Evolutionary conservation across 2,888 invertebrate species (phyloP).

Genomic region (Epirrita christyi): DNA sequence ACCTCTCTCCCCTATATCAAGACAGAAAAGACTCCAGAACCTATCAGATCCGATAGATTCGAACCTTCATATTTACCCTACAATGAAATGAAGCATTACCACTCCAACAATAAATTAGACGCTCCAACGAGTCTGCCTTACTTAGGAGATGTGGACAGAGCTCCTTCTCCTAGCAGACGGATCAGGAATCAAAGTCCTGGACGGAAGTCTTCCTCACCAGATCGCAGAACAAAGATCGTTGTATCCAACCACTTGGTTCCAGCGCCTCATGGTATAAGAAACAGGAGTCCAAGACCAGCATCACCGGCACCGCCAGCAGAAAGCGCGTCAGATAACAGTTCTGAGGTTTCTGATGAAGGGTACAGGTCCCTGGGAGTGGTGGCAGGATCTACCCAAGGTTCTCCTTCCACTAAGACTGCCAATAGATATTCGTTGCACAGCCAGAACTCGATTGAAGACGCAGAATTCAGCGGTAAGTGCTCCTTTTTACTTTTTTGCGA

Average conservation of each 20-base stretch:
- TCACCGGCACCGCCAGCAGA: slow-evolving; percentile 85
- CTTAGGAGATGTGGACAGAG: slow-evolving; percentile 68
- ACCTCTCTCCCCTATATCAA: slow-evolving; percentile 69
- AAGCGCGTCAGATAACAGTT: slow-evolving; percentile 91
- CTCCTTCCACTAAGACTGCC: slow-evolving; percentile 79
- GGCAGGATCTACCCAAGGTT: slow-evolving; percentile 78
- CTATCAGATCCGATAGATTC: slow-evolving; percentile 15
- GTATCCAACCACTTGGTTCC: slow-evolving; percentile 78
- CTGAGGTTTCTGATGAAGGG: slow-evolving; percentile 94
- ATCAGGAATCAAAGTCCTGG: slow-evolving; percentile 67
- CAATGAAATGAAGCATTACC: slow-evolving; percentile 63
- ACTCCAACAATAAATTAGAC: slow-evolving; percentile 64
- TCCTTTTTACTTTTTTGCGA: background rate
- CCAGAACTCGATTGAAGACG: slow-evolving; percentile 89
- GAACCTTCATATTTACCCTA: slow-evolving; percentile 73
- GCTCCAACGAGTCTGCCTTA: slow-evolving; percentile 74
- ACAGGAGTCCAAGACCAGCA: slow-evolving; percentile 74
- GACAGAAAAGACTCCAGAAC: slow-evolving; percentile 43
- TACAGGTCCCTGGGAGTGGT: slow-evolving; percentile 91
- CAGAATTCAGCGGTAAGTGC: slow-evolving; percentile 87
- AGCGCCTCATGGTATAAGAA: slow-evolving; percentile 71
- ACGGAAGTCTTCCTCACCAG: slow-evolving; percentile 74
- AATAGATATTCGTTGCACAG: slow-evolving; percentile 88
- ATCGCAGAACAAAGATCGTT: slow-evolving; percentile 70
- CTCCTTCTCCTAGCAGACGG: slow-evolving; percentile 67